Evolutionary conservation across 2,113 vertebrate genomes (phyloP), one percentile per base, ranked within the genome.

Genomic region (Sarotherodon lohbergeri): DNA sequence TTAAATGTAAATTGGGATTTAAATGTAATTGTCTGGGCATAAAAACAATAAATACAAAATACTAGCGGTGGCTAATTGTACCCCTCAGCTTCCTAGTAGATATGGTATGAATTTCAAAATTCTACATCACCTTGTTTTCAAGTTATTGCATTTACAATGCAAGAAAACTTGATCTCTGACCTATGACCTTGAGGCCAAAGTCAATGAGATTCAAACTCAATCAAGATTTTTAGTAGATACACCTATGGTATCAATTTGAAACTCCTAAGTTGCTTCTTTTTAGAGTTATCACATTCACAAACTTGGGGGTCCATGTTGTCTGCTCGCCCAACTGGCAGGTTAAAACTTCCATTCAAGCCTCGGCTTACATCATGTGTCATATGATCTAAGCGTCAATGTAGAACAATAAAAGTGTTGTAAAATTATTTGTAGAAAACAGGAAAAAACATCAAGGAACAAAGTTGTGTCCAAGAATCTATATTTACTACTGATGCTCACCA

Each of bases 371-470:
- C 32, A 7, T 0, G 32, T 66, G 34, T 5, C 4, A 1, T 4
- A 1, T 36, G 5, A 36, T 63, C 59, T 4, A 63, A 36, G 59
- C 2, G 2, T 36, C 5, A 63, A 63, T 36, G 36, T 3, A 41
- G 36, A 24, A 41, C 36, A 68, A 68, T 5, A 41, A 68, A 41
- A 5, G 2, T 68, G 63, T 41, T 68, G 2, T 24, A 68, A 14
- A 68, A 24, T 41, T 68, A 41, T 41, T 68, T 41, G 36, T 22
- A 22, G 61, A 4, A 36, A 66, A 22, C 3, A 41, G 19, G 63
- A 8, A 68, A 68, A 13, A 0, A 0, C 10, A 22, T 22, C 19
- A 41, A 68, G 36, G 36, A 68, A 9, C 34, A 68, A 68, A 39
- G 34, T 39, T 22, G 63, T 41, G 36, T 41, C 36, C 63, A 41